Evolutionary conservation across 2,113 vertebrate genomes (phyloP).

Genomic region (Chroicocephalus ridibundus): DNA sequence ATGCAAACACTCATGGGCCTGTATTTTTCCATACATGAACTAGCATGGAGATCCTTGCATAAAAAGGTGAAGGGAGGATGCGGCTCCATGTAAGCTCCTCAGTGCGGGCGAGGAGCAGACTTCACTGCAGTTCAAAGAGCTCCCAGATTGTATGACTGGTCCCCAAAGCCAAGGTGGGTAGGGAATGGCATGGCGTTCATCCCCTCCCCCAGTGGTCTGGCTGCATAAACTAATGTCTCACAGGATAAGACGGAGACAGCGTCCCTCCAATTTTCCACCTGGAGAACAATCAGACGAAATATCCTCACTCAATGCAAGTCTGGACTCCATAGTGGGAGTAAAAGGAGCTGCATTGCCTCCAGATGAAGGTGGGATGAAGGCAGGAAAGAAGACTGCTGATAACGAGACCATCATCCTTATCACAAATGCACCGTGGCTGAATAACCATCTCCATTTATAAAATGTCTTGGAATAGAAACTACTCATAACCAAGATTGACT

Average conservation of each 20-base stretch:
- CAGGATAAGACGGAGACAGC: not conserved
- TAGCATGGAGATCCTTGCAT: not conserved
- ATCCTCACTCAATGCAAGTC: not conserved
- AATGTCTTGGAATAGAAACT: not conserved
- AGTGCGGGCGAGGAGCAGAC: not conserved
- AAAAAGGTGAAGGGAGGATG: not conserved
- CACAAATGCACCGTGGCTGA: not conserved
- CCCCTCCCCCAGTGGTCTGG: not conserved
- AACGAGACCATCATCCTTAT: not conserved
- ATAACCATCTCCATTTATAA: not conserved
- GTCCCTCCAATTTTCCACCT: not conserved
- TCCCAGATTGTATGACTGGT: not conserved
- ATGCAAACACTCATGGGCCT: not conserved
- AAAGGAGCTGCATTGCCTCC: not conserved
- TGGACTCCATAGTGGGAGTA: not conserved
- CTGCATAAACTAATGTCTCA: not conserved
- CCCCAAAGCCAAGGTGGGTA: rapidly evolving
- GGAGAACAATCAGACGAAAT: not conserved
- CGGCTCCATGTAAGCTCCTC: not conserved
- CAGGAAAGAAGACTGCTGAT: not conserved
- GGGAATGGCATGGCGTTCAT: not conserved
- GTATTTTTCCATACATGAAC: not conserved
- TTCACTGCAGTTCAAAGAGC: not conserved
- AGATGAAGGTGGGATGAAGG: not conserved
- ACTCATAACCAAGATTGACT: not conserved